Evolutionary conservation across 2,888 invertebrate species (phyloP).

Genomic region (Sinodicranocentrus sp.): DNA sequence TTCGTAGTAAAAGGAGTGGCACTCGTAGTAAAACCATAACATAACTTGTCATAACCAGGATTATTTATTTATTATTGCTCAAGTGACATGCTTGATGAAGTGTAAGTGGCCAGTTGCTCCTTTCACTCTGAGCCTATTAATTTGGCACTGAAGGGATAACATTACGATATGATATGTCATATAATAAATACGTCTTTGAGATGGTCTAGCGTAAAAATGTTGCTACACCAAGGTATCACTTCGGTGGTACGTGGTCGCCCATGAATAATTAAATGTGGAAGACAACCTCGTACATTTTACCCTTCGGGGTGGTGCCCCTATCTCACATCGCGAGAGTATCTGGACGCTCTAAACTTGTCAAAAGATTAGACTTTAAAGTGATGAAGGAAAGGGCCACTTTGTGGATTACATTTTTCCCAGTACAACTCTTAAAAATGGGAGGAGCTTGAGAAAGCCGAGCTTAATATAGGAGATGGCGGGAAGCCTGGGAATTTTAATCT

Average conservation of each 20-base stretch:
- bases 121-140: conserved; percentile 64
- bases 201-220: no score
- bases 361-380: conserved; percentile 15
- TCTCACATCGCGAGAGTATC: not conserved
- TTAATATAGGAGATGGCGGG: not conserved
- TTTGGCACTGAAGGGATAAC: conserved; percentile 52
- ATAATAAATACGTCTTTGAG: no score
- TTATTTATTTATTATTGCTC: conserved; percentile 44
- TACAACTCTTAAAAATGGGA: no score
- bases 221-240: no score
- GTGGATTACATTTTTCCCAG: not conserved
- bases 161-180: no score
- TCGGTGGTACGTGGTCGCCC: no score
- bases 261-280: no score
- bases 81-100: conserved; percentile 65
- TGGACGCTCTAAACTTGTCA: conserved; percentile 37
- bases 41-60: conserved; percentile 17
- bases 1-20: conserved; percentile 5
- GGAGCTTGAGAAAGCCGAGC: no score
- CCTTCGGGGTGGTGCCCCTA: no score
- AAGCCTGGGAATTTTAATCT: conserved; percentile 48
- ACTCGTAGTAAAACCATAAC: conserved; percentile 12
- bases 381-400: conserved; percentile 13
- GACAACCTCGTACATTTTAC: no score
- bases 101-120: conserved; percentile 69